These are phyloP conservation scores for Monoplex corrugatus DNA, from an alignment of 2,888 invertebrate species.

Conservation along the genomic window DNA sequence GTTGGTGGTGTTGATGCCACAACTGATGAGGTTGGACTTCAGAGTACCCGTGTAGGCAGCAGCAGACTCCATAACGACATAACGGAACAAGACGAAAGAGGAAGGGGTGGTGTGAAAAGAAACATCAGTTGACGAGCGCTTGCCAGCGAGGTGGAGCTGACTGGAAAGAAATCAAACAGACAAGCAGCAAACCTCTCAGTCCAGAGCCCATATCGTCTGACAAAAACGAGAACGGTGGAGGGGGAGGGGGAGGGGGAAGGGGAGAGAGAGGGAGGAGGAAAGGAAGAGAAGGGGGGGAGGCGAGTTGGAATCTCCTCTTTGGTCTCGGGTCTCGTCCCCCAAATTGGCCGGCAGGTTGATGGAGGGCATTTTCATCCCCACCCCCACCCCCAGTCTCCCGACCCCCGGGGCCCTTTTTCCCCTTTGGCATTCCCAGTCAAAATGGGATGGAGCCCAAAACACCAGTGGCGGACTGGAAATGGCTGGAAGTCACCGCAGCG, in stretches of 20 bases:
- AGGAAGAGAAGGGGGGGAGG: neutral
- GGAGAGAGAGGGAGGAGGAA: neutral
- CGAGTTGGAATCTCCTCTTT: neutral
- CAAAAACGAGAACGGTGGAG: neutral
- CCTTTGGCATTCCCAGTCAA: slow-evolving; percentile 20
- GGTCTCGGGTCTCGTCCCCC: neutral
- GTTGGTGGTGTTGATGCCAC: too few relatives aligned
- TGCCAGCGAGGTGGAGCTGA: neutral
- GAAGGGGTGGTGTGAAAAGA: too few relatives aligned
- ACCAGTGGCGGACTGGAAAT: neutral
- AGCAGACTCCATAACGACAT: too few relatives aligned
- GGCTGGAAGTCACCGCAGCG: slow-evolving; percentile 38
- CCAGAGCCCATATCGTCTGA: slow-evolving; percentile 11
- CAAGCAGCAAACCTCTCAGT: neutral
- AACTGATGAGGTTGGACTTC: too few relatives aligned
- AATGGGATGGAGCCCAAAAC: slow-evolving; percentile 19
- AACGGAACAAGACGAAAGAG: too few relatives aligned
- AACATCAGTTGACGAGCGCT: too few relatives aligned
- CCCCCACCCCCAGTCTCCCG: neutral
- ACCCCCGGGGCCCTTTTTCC: neutral
- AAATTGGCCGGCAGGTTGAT: slow-evolving; percentile 20
- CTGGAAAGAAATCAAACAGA: neutral
- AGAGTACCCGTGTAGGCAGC: too few relatives aligned
- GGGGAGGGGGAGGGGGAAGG: neutral
- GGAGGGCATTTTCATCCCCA: slow-evolving; percentile 42